Percentiles rank a stretch among this genome's conserved stretches.
Conservation (phyloP, 2,797 vertebrate species). For the Arnoldichthys spilopterus region DNA sequence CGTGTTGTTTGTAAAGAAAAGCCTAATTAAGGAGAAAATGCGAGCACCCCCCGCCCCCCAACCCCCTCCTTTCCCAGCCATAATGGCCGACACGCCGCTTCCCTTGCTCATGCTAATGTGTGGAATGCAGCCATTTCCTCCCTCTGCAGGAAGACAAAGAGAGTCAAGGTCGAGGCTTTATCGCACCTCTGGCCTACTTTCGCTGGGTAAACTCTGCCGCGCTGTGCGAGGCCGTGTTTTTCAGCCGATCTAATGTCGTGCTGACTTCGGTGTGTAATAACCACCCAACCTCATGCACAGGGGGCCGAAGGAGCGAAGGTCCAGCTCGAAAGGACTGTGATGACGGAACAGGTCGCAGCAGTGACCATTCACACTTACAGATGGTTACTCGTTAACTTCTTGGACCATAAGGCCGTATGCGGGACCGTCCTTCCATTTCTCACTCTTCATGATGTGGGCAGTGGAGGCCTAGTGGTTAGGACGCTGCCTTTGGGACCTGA, state of each 20-base stretch:
- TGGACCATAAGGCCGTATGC: background rate
- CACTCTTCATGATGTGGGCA: too few relatives aligned
- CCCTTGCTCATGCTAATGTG: conserved; percentile 84
- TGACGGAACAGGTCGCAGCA: conserved; percentile 1
- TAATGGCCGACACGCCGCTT: conserved; percentile 68
- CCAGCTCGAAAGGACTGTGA: background rate
- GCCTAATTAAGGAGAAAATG: conserved; percentile 64
- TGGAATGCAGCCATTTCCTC: conserved; percentile 86
- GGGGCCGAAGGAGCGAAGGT: background rate
- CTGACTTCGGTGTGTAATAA: background rate
- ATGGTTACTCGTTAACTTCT: conserved; percentile 27
- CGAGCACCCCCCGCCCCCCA: conserved; percentile 26
- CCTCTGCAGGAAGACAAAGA: conserved; percentile 80
- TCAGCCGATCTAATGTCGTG: background rate
- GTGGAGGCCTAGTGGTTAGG: too few relatives aligned
- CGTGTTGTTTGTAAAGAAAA: conserved; percentile 62
- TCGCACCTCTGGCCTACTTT: conserved; percentile 28
- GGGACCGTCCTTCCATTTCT: background rate
- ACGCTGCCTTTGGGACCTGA: too few relatives aligned
- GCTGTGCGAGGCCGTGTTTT: background rate
- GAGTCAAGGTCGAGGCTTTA: conserved; percentile 65
- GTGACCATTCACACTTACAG: conserved; percentile 10
- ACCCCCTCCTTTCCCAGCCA: conserved; percentile 52
- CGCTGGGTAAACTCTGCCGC: conserved; percentile 18
- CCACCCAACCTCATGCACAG: background rate